phyloP scores from a whole-genome alignment of 2,797 vertebrate genomes.

The Artibeus jamaicensis region DNA sequence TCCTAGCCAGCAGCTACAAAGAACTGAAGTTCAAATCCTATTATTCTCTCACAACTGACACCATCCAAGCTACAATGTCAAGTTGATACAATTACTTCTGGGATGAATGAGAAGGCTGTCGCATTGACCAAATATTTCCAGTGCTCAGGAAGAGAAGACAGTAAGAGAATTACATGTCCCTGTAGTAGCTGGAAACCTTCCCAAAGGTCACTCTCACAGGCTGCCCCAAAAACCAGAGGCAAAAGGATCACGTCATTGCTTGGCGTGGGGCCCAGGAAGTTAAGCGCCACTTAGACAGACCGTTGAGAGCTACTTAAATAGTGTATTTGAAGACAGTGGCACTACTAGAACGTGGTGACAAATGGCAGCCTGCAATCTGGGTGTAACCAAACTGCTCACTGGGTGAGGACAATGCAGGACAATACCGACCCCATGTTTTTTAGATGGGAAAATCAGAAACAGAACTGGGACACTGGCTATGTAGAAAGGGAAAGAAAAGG shows the following conservation, averaged over 20 bases:
- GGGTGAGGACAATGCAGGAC: neutral
- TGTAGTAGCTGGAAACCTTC: neutral
- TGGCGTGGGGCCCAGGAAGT: neutral
- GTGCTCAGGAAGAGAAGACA: neutral
- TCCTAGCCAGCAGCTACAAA: constrained; percentile 54
- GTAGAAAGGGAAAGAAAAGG: neutral
- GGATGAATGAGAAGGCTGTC: constrained; percentile 48
- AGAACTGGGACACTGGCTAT: neutral
- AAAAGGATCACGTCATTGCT: neutral
- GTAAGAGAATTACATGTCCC: neutral
- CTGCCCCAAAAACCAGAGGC: neutral
- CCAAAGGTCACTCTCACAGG: neutral
- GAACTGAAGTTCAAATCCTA: constrained; percentile 62
- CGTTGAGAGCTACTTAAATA: neutral
- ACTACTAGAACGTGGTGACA: neutral
- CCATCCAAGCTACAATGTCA: constrained; percentile 45
- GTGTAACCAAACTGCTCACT: neutral
- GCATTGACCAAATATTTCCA: neutral
- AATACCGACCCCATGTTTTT: neutral
- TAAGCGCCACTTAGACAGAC: neutral
- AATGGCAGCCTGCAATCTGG: neutral
- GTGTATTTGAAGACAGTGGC: neutral
- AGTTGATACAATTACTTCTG: constrained; percentile 47
- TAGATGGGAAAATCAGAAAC: neutral
- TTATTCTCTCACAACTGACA: constrained; percentile 41